Conservation (phyloP, 2,113 vertebrate species). For the Pelecanoides urinatrix region DNA sequence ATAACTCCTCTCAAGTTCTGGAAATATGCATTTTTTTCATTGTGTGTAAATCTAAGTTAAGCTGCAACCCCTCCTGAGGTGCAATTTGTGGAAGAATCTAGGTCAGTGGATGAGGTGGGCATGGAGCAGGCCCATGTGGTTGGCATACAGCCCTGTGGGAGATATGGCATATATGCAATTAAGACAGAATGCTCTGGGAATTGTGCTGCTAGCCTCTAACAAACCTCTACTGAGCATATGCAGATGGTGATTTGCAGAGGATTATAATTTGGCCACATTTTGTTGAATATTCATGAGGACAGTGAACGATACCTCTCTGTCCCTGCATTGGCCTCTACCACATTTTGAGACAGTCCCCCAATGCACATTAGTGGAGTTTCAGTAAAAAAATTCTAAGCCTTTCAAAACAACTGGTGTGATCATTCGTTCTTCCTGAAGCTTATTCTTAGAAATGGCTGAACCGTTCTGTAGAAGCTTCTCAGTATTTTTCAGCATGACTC, state of each 20-base stretch:
- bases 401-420: constrained; percentile 10
- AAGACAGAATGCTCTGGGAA: constrained; percentile 68
- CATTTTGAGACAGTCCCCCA: constrained; percentile 45
- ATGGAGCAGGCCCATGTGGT: constrained; percentile 55
- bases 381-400: background rate
- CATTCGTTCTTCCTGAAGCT: background rate
- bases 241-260: constrained; percentile 69
- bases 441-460: background rate
- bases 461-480: background rate
- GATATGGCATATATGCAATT: constrained; percentile 57
- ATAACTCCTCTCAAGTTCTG: background rate
- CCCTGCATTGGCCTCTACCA: constrained; percentile 38
- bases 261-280: constrained; percentile 63
- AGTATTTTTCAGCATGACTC: background rate
- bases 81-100: constrained; percentile 17
- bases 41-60: background rate
- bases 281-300: constrained; percentile 68
- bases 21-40: background rate
- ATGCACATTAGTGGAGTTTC: constrained; percentile 1
- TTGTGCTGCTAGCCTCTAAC: constrained; percentile 58
- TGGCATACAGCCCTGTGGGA: constrained; percentile 61
- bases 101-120: constrained; percentile 50
- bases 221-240: constrained; percentile 56
- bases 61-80: constrained; percentile 8
- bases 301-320: constrained; percentile 63